Evolutionary conservation across 1,140 invertebrate genomes (phyloP).

Genomic region (Aphidius ervi): DNA sequence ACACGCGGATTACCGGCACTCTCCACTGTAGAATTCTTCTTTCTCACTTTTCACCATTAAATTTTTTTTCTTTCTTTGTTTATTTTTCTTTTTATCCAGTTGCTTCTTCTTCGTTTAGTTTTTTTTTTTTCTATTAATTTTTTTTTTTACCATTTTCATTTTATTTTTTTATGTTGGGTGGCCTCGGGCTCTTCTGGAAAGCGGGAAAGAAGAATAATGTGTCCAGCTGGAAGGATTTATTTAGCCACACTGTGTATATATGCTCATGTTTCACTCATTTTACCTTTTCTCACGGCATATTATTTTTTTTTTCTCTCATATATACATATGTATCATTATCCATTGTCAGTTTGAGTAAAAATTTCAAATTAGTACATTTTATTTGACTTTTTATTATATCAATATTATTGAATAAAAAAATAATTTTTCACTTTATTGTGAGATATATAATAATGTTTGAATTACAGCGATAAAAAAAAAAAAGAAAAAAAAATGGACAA

Average conservation of each 20-base stretch:
- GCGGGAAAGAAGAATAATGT: conserved; percentile 19
- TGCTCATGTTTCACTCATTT: conserved; percentile 22
- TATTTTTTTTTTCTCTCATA: neutral
- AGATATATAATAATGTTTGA: neutral
- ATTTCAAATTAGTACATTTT: no score
- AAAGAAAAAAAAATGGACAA: neutral
- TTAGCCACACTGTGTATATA: conserved; percentile 12
- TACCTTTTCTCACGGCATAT: neutral
- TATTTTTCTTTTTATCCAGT: conserved; percentile 15
- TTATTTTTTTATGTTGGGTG: neutral
- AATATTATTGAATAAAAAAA: no score
- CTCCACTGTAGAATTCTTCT: conserved; percentile 19
- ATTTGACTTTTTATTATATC: no score
- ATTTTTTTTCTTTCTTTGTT: neutral
- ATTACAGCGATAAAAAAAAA: neutral
- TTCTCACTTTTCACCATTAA: conserved; percentile 13
- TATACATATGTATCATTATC: neutral
- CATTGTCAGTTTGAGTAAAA: no score
- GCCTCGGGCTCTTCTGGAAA: neutral
- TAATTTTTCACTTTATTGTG: neutral
- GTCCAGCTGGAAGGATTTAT: conserved; percentile 23
- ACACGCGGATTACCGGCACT: conserved; percentile 38
- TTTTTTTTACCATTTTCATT: conserved; percentile 8
- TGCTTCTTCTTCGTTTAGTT: conserved; percentile 11
- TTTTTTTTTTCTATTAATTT: neutral